A percentile compares a stretch with the other conserved stretches of the same genome.
Evolutionary conservation across 2,797 vertebrate genomes (phyloP).

Genomic region (Pterois miles): DNA sequence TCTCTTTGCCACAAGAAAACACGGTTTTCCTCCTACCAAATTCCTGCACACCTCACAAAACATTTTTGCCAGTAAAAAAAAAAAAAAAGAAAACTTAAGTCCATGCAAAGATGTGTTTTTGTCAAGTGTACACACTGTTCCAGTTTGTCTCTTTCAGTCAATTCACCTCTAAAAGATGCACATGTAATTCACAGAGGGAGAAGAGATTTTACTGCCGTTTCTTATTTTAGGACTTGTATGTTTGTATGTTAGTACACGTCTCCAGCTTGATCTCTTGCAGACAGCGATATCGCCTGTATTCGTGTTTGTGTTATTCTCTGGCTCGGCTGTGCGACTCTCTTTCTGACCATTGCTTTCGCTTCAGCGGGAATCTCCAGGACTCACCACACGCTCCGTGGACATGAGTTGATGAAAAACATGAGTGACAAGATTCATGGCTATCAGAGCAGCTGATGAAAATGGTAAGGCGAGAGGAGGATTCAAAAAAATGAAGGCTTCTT

Average conservation of each 20-base stretch:
- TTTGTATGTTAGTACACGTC: constrained; percentile 40
- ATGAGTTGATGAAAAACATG: constrained; percentile 85
- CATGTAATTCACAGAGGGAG: constrained; percentile 48
- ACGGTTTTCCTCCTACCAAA: constrained; percentile 54
- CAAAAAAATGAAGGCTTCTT: constrained; percentile 29
- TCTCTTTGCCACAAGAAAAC: constrained; percentile 63
- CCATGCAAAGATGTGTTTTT: constrained; percentile 59
- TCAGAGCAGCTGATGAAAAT: constrained; percentile 82
- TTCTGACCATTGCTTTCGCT: constrained; percentile 74
- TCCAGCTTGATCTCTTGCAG: constrained; percentile 39
- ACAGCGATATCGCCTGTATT: constrained; percentile 12
- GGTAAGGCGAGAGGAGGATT: constrained; percentile 66
- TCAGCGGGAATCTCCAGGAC: constrained; percentile 76
- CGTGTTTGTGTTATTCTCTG: constrained; percentile 51
- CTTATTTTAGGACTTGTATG: constrained; percentile 43
- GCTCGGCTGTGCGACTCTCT: constrained; percentile 48
- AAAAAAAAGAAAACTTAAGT: constrained; percentile 22
- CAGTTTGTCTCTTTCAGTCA: constrained; percentile 43
- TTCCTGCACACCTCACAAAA: constrained; percentile 53
- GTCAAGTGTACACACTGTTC: constrained; percentile 61
- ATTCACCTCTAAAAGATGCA: constrained; percentile 42
- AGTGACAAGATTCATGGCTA: constrained; percentile 87
- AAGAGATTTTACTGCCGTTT: constrained; percentile 47
- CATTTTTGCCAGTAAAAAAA: constrained; percentile 35
- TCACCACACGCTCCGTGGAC: constrained; percentile 74